Evolutionary conservation across 2,888 invertebrate species (phyloP), one percentile per base, ranked within the genome.

Genomic region (Pristionchus entomophagus): DNA sequence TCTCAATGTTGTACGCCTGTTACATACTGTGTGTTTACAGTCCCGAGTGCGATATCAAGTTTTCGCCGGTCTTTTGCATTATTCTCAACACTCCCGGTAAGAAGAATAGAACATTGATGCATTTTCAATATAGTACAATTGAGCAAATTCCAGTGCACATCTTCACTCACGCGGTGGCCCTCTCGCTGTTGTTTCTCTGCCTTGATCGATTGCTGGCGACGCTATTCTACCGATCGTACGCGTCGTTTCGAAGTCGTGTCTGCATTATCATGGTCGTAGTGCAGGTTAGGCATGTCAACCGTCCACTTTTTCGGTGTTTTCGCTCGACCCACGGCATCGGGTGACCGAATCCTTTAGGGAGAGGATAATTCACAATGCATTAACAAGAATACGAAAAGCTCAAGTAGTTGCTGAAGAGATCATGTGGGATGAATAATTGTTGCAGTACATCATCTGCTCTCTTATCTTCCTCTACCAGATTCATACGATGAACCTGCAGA

Each of bases 161-260:
- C 32, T 62, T 29, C 32, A 62, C 62, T 1, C 62, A 62, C 19
- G 62, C 32, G 1, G 62, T 62, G 8, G 6, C 62, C 32, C 32
- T 62, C 14, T 62, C 62, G 5, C 62, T 62, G 2, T 62, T 62
- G 32, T 5, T 62, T 14, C 62, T 62, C 1, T 62, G 62, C 32
- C n/a, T 62, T 26, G 62, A 62, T 17, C n/a, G 62, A 8, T 14
- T 26, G 1, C 4, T 14, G 1, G 4, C 62, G 1, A 62, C 62
- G 5, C 62, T 62, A 6, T 62, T 62, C 62, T 62, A 62, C 32
- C 62, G 62, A 62, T 62, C 62, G 62, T 62, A 62, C 14, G 62
- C 6, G 3, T 32, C 62, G 17, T 1, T 32, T 1, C 32, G 29
- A 32, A 62, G 32, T 32, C 62, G 6, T 4, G 32, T 62, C 10